A percentile compares a stretch with the other conserved stretches of the same genome.
These are phyloP conservation scores for Chelon labrosus DNA, from an alignment of 2,797 vertebrate genomes.

Conservation along the genomic window DNA sequence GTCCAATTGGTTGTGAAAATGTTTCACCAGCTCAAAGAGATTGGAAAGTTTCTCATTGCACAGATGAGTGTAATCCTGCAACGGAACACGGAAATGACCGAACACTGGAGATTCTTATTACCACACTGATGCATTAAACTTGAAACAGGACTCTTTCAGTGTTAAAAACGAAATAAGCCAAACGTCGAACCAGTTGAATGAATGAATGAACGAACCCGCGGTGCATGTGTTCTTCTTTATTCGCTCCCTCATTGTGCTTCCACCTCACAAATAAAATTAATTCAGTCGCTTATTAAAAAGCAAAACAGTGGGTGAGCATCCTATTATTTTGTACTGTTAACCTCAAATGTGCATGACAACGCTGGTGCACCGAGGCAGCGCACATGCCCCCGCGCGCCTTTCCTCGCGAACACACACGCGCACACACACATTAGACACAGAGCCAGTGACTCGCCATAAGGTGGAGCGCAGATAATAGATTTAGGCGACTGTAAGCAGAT, in stretches of 20 bases:
- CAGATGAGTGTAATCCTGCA: conserved; percentile 13
- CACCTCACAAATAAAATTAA: conserved; percentile 28
- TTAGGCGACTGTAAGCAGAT: conserved; percentile 85
- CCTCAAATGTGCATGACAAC: conserved; percentile 32
- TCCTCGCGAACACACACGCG: conserved; percentile 19
- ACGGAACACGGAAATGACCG: conserved; percentile 16
- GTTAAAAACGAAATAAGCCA: conserved; percentile 29
- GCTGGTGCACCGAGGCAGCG: conserved; percentile 8
- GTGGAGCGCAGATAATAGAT: conserved; percentile 86
- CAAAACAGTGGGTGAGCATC: conserved; percentile 22
- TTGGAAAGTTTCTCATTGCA: not conserved
- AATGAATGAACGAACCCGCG: not conserved
- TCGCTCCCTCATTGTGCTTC: conserved; percentile 11
- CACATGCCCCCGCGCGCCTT: conserved; percentile 5
- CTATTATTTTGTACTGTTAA: conserved; percentile 36
- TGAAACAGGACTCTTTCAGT: not conserved
- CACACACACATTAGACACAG: conserved; percentile 46
- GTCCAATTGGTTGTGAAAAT: conserved; percentile 16
- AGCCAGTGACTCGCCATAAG: conserved; percentile 77
- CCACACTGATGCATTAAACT: not conserved
- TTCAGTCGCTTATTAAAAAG: conserved; percentile 30
- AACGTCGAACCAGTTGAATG: conserved; percentile 37
- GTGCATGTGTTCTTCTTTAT: no score
- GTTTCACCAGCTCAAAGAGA: conserved; percentile 30
- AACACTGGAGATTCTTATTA: conserved; percentile 30